Base-by-base conservation (phyloP, 2,797 vertebrate genomes). In the Glyptemys insculpta region DNA sequence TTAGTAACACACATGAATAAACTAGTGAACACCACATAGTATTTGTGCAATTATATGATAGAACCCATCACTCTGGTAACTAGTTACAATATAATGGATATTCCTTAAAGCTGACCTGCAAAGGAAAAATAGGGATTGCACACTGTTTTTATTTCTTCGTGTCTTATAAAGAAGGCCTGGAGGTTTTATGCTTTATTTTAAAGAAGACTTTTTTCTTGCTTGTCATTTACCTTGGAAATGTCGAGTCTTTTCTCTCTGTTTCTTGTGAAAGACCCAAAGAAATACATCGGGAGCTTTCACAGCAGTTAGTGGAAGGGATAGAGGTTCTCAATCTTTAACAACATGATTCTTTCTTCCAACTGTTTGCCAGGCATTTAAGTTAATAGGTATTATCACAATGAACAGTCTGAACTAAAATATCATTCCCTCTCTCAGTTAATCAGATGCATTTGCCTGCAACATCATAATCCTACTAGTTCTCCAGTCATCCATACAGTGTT, bases 1-100 rank as follows among this genome's bases (percentile, higher is more conserved):
- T 91, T 86, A 44, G 83, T 93, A 93, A 68, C 62, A 83, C 85
- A 18, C 9, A 85, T 47, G 83, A 96, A 91, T 65, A 95, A 87
- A 94, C 91, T 41, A 44, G 53, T 62, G 16, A 52, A 92, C 85
- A 57, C 12, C 84, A 85, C 49, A 29, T 76, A 31, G 2, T 83
- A 23, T 15, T 90, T 65, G 14, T 12, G 47, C 49, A 97, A 5
- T 11, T 83, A 56, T 91, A 85, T 41, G 56, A 79, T 86, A 50
- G 2, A 34, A 57, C 27, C 41, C 16, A 79, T 53, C 62, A 49
- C 79, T 81, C 62, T 68, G 2, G 0, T 62, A 95, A 95, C 3
- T 87, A 91, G 72, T 72, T 81, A 68, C 27, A 27, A n/a, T 14
- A 89, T 86, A 15, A 88, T 2, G 3, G 56, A 37, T 68, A 25